Conservation (phyloP, 2,888 invertebrate genomes). For the Tipula confusa region DNA sequence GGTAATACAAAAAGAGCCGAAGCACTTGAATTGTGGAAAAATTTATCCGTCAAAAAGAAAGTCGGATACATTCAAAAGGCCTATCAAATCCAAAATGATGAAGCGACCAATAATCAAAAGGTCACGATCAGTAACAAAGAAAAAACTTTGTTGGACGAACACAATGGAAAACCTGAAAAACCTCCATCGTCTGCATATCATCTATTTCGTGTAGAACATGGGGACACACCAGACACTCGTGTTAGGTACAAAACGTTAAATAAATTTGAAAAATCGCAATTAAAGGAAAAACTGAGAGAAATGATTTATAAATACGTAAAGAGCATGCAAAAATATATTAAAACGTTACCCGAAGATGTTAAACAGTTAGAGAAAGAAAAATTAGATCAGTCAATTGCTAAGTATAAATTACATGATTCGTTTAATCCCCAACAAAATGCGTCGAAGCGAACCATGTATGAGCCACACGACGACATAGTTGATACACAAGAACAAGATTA, state of each 20-base stretch:
- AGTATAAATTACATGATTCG: too few species aligned
- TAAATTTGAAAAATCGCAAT: not conserved
- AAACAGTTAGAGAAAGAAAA: not conserved
- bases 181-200: too few species aligned
- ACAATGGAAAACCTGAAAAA: not conserved
- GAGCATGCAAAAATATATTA: not conserved
- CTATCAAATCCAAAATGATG: not conserved
- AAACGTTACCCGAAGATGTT: not conserved
- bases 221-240: not conserved
- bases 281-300: not conserved
- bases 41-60: not conserved
- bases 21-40: not conserved
- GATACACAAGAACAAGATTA: not conserved
- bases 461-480: not conserved
- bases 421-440: not conserved
- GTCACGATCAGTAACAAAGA: not conserved
- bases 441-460: too few species aligned
- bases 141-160: not conserved
- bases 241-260: not conserved
- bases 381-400: not conserved
- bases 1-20: not conserved
- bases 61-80: not conserved
- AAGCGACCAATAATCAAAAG: not conserved
- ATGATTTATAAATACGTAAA: not conserved
- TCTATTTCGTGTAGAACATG: too few species aligned